phyloP scores from a whole-genome alignment of 2,113 vertebrate species.

The Aptenodytes patagonicus region DNA sequence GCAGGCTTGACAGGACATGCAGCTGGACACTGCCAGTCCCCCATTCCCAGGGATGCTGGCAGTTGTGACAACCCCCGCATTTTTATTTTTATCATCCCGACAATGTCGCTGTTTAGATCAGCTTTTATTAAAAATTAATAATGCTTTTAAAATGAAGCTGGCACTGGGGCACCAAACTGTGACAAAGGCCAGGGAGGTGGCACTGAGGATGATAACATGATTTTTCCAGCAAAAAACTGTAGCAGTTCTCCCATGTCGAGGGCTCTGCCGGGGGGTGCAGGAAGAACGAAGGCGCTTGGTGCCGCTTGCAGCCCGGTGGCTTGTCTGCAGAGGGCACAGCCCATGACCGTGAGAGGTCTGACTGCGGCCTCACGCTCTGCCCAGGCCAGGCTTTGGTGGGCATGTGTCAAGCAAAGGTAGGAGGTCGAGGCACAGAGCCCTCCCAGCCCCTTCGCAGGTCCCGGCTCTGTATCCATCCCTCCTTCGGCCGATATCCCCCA shows the following conservation, averaged over 20 bases:
- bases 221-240: not conserved
- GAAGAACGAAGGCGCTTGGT: fast-evolving
- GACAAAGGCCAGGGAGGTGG: not conserved
- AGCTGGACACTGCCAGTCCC: not conserved
- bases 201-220: not conserved
- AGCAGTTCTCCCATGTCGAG: not conserved
- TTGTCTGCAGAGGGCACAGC: not conserved
- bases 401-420: not conserved
- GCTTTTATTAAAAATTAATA: conserved; percentile 56
- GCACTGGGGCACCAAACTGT: not conserved
- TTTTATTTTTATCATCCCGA: conserved; percentile 1
- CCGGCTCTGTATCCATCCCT: not conserved
- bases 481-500: not conserved
- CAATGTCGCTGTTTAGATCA: not conserved
- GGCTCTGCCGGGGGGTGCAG: not conserved
- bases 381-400: not conserved
- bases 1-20: not conserved
- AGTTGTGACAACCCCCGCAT: not conserved
- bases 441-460: not conserved
- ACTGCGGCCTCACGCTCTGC: not conserved
- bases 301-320: fast-evolving
- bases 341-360: not conserved
- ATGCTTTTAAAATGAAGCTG: not conserved
- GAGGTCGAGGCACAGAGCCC: not conserved
- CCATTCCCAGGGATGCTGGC: not conserved